Percentiles rank a stretch among this genome's conserved stretches.
Evolutionary conservation across 2,797 vertebrate species (phyloP).

Genomic region (Galagoides demidoff): DNA sequence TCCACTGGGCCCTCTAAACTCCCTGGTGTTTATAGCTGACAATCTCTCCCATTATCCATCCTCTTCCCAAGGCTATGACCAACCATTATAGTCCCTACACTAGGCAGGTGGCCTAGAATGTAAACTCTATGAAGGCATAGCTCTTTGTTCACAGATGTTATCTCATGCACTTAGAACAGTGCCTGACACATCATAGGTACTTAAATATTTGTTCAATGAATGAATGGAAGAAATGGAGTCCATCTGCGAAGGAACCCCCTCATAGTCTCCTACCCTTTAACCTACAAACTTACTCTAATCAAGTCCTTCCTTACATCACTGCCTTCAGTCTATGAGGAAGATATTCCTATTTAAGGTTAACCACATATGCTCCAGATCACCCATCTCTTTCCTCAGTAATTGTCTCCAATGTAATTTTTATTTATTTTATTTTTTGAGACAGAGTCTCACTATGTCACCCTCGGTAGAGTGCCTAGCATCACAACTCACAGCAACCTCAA

Average conservation of each 20-base stretch:
- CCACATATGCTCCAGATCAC: neutral
- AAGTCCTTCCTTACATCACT: neutral
- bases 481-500: no score
- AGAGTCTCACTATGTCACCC: no score
- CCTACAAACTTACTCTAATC: neutral
- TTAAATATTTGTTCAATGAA: conserved; percentile 6
- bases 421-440: no score
- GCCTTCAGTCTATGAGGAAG: neutral
- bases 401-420: neutral
- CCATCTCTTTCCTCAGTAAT: neutral
- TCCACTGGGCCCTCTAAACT: neutral
- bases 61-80: neutral
- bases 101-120: conserved; percentile 20
- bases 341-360: neutral
- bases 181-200: neutral
- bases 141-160: neutral
- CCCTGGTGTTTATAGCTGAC: rapidly evolving
- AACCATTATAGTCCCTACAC: neutral
- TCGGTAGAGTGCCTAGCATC: no score
- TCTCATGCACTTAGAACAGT: neutral
- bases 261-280: neutral
- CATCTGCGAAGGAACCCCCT: neutral
- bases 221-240: neutral
- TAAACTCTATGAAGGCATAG: neutral
- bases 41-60: neutral